Evolutionary conservation across 2,113 vertebrate genomes (phyloP), one percentile per base, ranked within the genome.

Genomic region (Austrofundulus limnaeus): DNA sequence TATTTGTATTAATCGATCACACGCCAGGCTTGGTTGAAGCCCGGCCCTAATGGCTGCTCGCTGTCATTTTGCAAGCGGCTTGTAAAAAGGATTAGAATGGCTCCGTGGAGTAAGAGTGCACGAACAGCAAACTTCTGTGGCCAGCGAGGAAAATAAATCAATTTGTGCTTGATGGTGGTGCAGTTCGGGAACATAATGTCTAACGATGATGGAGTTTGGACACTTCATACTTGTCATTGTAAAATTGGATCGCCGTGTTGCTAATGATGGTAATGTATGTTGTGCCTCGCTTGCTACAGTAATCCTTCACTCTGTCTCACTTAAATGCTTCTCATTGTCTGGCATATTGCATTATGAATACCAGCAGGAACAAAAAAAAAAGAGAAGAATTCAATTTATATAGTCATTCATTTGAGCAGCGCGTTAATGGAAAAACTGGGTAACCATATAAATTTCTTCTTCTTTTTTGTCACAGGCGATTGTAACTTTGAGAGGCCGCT

Each of bases 401-500:
- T 69, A 77, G 80, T 75, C 78, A 73, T 84, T 88, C 76, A 82
- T 87, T 89, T 86, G 76, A 80, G 70, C 60, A 67, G 59, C 28
- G 59, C 84, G 79, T 84, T 87, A 85, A 90, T 90, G 76, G 80
- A 80, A 87, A 85, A 70, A 70, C 50, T 58, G 62, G 68, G 48
- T 80, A 43, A 78, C 77, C 49, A 51, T 75, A 76, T 84, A 8
- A 56, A 45, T 81, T 58, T 79, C 11, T 82, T 69, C 72, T 64
- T 82, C 78, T 34, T 65, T 81, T 81, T 34, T 62, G 72, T 84
- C 61, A 31, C 89, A 99, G 97, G 97, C 46, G 95, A 95, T 66
- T 99, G 97, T 84, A 92, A 94, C 77, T 99, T 99, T 14, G 95
- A 97, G 80, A 95, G 94, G 69, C 92, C 95, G 0, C 93, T 95